Evolutionary conservation across 2,888 invertebrate genomes (phyloP).

Genomic region (Electrophaes corylata): DNA sequence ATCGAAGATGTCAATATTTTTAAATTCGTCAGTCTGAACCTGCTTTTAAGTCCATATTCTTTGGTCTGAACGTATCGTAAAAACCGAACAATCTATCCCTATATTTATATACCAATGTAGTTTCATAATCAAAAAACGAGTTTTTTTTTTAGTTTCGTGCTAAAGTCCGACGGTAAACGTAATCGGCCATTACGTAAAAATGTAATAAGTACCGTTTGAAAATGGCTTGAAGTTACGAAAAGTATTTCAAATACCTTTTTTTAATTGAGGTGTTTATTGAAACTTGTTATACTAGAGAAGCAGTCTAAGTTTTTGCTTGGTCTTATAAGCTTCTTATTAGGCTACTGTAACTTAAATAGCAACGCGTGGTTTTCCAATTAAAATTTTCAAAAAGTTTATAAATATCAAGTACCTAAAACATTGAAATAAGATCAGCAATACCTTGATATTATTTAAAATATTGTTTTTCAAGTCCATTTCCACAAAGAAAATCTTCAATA

Average conservation of each 20-base stretch:
- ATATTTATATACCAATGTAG: background rate
- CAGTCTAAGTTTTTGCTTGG: background rate
- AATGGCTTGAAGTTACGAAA: constrained; percentile 16
- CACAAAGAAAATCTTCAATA: background rate
- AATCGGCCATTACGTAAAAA: constrained; percentile 42
- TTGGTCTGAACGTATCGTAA: background rate
- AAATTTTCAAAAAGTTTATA: background rate
- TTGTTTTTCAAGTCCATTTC: background rate
- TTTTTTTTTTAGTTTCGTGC: constrained; percentile 26
- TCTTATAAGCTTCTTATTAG: background rate
- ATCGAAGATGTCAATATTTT: too few relatives aligned
- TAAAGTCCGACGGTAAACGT: constrained; percentile 38
- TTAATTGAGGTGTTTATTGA: background rate
- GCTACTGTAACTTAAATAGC: background rate
- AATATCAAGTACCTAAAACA: background rate
- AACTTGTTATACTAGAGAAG: background rate
- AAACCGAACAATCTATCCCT: background rate
- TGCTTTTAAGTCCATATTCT: too few relatives aligned
- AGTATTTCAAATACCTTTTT: constrained; percentile 1
- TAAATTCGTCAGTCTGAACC: too few relatives aligned
- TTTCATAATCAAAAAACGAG: constrained; percentile 23
- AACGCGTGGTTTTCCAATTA: background rate
- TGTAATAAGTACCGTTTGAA: constrained; percentile 24
- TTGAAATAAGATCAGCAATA: background rate
- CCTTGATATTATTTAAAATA: background rate